Evolutionary conservation across 1,140 invertebrate genomes (phyloP), one percentile per base, ranked within the genome.

Genomic region (Neuroterus valhalla): DNA sequence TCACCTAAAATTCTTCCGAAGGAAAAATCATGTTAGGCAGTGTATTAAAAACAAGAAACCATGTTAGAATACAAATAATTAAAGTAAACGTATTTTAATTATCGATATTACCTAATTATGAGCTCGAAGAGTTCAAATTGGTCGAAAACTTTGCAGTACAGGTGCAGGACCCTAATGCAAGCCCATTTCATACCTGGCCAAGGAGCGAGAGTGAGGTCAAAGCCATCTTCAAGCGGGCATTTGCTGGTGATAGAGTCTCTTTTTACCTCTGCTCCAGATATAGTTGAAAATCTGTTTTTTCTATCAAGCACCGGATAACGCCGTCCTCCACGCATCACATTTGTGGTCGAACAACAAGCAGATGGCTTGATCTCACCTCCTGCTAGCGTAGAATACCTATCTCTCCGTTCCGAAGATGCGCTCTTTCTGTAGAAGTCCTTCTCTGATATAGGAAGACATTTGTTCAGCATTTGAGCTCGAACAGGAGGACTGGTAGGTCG

Each of bases 101-200:
- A 38, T 38, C 31, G 8, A 72, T 55, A 72, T 91, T 93, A 95
- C 94, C 94, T 94, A 91, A 95, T 93, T 80, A 95, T 94, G 84
- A 95, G 92, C 86, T 95, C 94, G 88, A 94, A 92, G 69, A 95
- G 92, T 90, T 95, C 94, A 85, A 93, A 92, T 83, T 94, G 93
- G 84, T 95, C 94, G 88, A 96, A 96, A 78, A 96, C 94, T 86
- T 95, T 96, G 89, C 94, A 95, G 87, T 96, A 96, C 50, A 95
- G 91, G 84, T 95, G 94, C 52, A 96, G 90, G 62, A 96, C 93
- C 88, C 94, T 93, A 72, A 96, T 92, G 88, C 95, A 96, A 80
- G 94, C 93, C 87, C 94, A 94, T 76, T 93, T 92, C 87, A 96
- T 92, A 19, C 95, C 95, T 6, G 94, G 93, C 95, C 95, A 96